Conservation (phyloP, 1,140 invertebrate genomes). For the Eueides isabella region DNA sequence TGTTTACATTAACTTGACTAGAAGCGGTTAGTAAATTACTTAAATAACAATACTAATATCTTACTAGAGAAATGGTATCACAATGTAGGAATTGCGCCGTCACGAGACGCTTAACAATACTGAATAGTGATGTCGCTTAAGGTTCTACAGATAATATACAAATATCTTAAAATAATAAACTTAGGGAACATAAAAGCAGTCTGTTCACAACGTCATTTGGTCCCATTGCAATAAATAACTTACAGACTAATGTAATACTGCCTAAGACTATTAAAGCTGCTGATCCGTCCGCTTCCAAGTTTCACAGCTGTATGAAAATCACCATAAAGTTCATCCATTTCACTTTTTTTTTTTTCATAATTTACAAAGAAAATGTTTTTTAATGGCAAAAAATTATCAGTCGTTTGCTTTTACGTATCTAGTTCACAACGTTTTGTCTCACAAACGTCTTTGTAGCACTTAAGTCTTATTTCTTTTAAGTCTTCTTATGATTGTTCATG, state of each 20-base stretch:
- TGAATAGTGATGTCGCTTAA: slow-evolving; percentile 59
- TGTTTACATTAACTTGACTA: slow-evolving; percentile 65
- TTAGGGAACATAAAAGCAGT: slow-evolving; percentile 50
- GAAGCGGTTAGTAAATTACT: slow-evolving; percentile 55
- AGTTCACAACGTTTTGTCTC: slow-evolving; percentile 41
- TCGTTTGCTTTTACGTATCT: slow-evolving; percentile 25
- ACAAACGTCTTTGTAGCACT: slow-evolving; percentile 4
- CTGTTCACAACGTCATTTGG: slow-evolving; percentile 74
- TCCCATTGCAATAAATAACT: slow-evolving; percentile 73
- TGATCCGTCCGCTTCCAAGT: neutral
- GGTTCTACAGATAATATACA: slow-evolving; percentile 33
- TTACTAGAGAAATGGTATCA: slow-evolving; percentile 71
- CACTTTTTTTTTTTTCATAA: neutral
- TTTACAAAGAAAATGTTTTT: neutral
- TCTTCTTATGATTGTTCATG: neutral
- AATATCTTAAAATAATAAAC: slow-evolving; percentile 20
- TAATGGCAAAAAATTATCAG: neutral
- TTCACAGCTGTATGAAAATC: neutral
- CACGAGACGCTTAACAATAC: slow-evolving; percentile 57
- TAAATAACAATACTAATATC: slow-evolving; percentile 43
- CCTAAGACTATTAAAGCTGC: slow-evolving; percentile 54
- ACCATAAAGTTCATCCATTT: neutral
- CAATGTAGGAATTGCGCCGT: slow-evolving; percentile 77
- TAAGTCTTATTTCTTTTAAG: neutral
- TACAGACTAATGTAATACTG: slow-evolving; percentile 75